Percentiles rank a stretch among this genome's conserved stretches.
Evolutionary conservation across 2,113 vertebrate species (phyloP).

Genomic region (Peromyscus maniculatus): DNA sequence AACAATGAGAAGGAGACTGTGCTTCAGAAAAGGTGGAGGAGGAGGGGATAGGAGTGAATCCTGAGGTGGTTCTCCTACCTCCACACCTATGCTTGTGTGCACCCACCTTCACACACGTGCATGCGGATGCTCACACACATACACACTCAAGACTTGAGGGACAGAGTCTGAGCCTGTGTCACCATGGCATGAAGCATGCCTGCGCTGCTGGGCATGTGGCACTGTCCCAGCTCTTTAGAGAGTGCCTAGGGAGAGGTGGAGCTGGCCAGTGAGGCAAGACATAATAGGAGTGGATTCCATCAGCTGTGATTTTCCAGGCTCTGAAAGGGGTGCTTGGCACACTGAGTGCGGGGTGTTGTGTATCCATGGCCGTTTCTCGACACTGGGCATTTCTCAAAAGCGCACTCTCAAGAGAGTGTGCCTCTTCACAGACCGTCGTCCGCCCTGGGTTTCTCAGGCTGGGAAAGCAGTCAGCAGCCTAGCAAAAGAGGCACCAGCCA

Average conservation of each 20-base stretch:
- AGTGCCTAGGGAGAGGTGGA: fast-evolving
- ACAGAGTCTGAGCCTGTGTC: not conserved
- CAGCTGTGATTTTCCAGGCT: fast-evolving
- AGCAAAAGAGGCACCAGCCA: not conserved
- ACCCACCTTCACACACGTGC: fast-evolving
- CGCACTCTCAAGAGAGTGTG: fast-evolving
- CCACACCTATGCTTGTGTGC: not conserved
- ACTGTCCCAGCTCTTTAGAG: fast-evolving
- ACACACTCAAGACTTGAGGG: not conserved
- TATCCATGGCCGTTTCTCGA: fast-evolving
- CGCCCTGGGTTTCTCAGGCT: not conserved
- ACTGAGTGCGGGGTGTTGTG: fast-evolving
- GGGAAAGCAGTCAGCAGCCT: not conserved
- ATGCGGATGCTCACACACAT: not conserved
- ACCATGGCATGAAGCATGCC: fast-evolving
- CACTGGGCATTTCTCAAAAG: not conserved
- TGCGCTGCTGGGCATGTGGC: fast-evolving
- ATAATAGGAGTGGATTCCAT: fast-evolving
- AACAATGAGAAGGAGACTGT: not conserved
- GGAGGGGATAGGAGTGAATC: no score
- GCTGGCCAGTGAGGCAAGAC: not conserved
- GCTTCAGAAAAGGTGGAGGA: not conserved
- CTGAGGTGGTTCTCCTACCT: not conserved
- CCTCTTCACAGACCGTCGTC: fast-evolving
- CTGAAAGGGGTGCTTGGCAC: fast-evolving